phyloP scores from a whole-genome alignment of 2,113 vertebrate species.

The Plecotus auritus region DNA sequence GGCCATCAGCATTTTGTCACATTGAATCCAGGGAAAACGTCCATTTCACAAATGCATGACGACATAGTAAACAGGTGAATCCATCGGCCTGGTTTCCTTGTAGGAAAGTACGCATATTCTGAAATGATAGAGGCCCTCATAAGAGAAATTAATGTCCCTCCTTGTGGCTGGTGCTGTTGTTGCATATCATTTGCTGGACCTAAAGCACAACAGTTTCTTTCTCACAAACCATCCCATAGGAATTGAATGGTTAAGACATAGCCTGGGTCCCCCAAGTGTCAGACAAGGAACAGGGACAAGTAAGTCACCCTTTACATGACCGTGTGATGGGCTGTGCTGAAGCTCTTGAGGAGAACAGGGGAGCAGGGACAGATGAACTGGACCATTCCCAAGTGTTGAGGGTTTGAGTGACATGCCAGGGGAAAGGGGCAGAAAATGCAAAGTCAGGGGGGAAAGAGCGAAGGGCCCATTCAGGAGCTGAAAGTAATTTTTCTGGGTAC shows the following conservation, averaged over 20 bases:
- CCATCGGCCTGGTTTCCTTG: constrained; percentile 38
- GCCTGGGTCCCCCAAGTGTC: neutral
- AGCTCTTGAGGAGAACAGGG: neutral
- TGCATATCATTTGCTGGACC: constrained; percentile 27
- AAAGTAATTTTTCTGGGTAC: neutral
- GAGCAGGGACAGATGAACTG: neutral
- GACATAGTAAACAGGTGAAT: constrained; percentile 13
- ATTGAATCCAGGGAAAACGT: constrained; percentile 14
- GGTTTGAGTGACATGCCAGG: neutral
- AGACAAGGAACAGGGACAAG: neutral
- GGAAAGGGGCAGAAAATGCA: neutral
- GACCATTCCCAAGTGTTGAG: neutral
- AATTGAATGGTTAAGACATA: neutral
- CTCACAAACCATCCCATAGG: neutral
- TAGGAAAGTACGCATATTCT: constrained; percentile 30
- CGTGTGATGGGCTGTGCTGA: neutral
- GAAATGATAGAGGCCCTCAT: constrained; percentile 32
- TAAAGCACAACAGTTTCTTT: constrained; percentile 25
- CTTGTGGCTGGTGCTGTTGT: neutral
- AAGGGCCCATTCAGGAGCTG: neutral
- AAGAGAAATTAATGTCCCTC: constrained; percentile 15
- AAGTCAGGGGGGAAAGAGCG: neutral
- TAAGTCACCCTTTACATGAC: neutral
- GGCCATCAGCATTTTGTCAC: neutral
- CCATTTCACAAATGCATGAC: neutral